Base-by-base conservation (phyloP, 2,113 vertebrate species). In the Bothrops jararaca region DNA sequence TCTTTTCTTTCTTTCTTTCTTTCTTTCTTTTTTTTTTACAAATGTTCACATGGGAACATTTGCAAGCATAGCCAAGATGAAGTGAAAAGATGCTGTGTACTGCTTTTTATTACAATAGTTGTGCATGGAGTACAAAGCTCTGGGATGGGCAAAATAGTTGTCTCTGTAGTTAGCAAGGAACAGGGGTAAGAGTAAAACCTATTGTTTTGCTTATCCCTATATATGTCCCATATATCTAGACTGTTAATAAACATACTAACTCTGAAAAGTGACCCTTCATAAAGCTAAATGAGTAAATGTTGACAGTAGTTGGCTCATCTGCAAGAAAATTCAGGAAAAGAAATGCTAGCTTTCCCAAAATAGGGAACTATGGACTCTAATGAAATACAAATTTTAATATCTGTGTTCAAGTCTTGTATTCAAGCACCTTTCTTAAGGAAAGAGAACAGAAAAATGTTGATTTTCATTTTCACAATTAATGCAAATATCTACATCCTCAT, bases 381-480 rank as follows among this genome's bases (percentile, higher is more conserved):
- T 94, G 90, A 94, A 89, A 94, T n/a, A 53, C n/a, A 89, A 92
- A 94, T 94, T 69, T 4, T 92, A 92, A 95, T 93, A 94, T 93
- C 45, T 85, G 93, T 91, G 85, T 95, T 94, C 94, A 56, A 3
- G 10, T 18, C 20, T 45, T 56, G 80, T 48, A 15, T 42, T 50
- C 85, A 6, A 8, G 15, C 24, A 5, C n/a, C 10, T 88, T 56
- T 74, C 50, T 74, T 8, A 5, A 54, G 58, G 52, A 69, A 91
- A 60, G 4, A 6, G 48, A 64, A 23, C 6, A 57, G 2, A 34
- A 89, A 29, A 89, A 89, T 29, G 50, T 45, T 52, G 7, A 80
- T 56, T 50, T 10, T 6, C 48, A 22, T 45, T 50, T 85, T 89
- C 60, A 80, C 45, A 80, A 74, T 69, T n/a, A 54, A 92, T 53